Evolutionary conservation across 2,888 invertebrate species (phyloP), one percentile per base, ranked within the genome.

Genomic region (Nomada hirtipes): DNA sequence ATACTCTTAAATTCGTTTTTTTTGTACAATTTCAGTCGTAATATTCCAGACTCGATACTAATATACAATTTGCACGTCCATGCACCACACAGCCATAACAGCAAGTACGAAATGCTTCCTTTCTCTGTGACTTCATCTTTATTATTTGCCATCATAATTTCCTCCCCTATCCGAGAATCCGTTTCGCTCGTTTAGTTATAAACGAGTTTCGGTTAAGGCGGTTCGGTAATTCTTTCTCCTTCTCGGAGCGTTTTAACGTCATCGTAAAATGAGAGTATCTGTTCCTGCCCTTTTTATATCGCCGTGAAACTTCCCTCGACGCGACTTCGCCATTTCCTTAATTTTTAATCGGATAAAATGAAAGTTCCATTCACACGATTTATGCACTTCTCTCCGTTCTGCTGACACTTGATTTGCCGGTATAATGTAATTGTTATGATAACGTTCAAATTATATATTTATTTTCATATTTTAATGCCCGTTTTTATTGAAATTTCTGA

Each of bases 181-280:
- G 44, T 60, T 65, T 55, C 65, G 70, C 50, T 70, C 53, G 47
- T 23, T 71, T 65, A 65, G 60, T 59, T 77, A 47, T 76, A 76
- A 70, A 70, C 53, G 77, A 59, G 77, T 53, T 77, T 50, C 42
- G 26, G 7, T 13, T 47, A 42, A 47, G 36, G 36, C 44, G 29
- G 13, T 42, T 26, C 18, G 44, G 57, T 69, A 76, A 79, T 69
- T 70, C 69, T 60, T 53, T 47, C 53, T 36, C 44, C 52, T 7
- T 20, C 57, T 44, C 44, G 55, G 44, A 63, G n/a, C 15, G 42
- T 77, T 79, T 61, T 67, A 79, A 79, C 65, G 70, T 70, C 65
- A 23, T 65, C 70, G 47, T 79, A 79, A 77, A 79, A 47, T 2
- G 53, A 70, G 65, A 70, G 47, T 70, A 36, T 53, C 3, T 18